phyloP scores from a whole-genome alignment of 2,113 vertebrate species.

The Carollia perspicillata region DNA sequence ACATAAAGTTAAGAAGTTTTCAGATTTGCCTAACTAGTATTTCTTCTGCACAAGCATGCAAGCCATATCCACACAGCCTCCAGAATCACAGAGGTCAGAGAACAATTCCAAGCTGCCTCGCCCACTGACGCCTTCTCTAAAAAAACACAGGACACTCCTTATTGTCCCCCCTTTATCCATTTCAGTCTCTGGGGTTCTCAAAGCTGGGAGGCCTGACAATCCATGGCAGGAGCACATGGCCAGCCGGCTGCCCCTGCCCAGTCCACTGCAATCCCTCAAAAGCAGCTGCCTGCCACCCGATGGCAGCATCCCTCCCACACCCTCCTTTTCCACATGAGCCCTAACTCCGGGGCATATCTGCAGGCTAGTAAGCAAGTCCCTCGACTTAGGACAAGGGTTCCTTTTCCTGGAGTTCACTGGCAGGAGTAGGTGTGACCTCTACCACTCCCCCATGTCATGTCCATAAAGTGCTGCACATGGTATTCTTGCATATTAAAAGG shows the following conservation, averaged over 20 bases:
- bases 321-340: neutral
- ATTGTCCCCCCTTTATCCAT: neutral
- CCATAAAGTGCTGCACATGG: neutral
- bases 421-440: neutral
- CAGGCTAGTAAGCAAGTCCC: neutral
- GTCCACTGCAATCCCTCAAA: conserved; percentile 71
- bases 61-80: neutral
- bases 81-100: neutral
- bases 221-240: neutral
- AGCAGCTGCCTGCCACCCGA: conserved; percentile 50
- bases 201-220: neutral
- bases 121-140: neutral
- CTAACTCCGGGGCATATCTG: neutral
- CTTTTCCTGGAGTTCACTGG: neutral
- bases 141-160: neutral
- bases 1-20: conserved; percentile 43
- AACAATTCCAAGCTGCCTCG: neutral
- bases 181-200: neutral
- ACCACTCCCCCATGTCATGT: neutral
- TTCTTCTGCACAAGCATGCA: neutral
- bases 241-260: neutral
- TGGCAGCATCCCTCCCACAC: conserved; percentile 57
- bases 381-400: neutral
- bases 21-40: neutral
- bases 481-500: neutral